These are phyloP conservation scores for Tipula vernalis DNA, from an alignment of 2,888 invertebrate genomes.

Conservation along the genomic window DNA sequence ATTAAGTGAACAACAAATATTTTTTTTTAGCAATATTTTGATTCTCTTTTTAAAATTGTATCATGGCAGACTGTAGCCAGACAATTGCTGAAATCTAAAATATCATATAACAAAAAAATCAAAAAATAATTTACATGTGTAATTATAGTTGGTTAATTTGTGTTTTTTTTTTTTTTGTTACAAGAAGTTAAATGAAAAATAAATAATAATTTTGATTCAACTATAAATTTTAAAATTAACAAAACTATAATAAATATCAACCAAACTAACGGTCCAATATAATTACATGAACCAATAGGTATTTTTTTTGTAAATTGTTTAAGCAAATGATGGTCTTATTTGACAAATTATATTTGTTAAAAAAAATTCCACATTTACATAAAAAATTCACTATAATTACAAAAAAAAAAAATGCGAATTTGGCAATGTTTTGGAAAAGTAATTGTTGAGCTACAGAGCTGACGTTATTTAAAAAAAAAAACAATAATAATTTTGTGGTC, in stretches of 20 bases:
- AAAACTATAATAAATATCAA: neutral
- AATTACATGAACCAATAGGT: conserved; percentile 5
- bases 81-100: conserved; percentile 21
- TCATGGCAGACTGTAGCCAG: conserved; percentile 24
- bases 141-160: neutral
- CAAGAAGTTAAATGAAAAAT: neutral
- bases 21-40: neutral
- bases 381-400: conserved; percentile 8
- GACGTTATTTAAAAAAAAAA: conserved; percentile 9
- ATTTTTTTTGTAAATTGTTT: neutral
- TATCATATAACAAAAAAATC: neutral
- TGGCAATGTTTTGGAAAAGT: conserved; percentile 26
- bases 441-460: conserved; percentile 37
- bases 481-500: neutral
- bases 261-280: neutral
- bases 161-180: neutral
- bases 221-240: neutral
- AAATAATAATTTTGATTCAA: neutral
- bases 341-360: neutral
- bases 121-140: neutral
- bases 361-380: conserved; percentile 8
- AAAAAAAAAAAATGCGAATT: conserved; percentile 23
- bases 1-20: conserved; percentile 16
- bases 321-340: conserved; percentile 7
- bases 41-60: conserved; percentile 4